phyloP scores from a whole-genome alignment of 2,113 vertebrate species.

The Salminus brasiliensis region DNA sequence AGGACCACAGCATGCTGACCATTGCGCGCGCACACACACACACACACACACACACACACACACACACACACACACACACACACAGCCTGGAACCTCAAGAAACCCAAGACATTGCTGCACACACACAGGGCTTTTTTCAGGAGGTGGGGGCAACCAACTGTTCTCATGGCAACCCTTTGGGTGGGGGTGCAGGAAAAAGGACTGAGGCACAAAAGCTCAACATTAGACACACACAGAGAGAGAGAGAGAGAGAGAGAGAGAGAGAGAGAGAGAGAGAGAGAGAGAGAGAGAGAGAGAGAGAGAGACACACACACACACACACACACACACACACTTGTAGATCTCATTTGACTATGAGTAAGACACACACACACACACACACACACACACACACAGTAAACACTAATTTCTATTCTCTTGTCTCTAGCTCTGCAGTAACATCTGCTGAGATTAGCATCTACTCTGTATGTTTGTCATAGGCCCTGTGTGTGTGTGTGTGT shows the following conservation, averaged over 20 bases:
- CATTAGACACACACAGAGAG: not conserved
- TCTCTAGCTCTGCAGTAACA: constrained; percentile 24
- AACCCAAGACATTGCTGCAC: not conserved
- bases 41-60: constrained; percentile 17
- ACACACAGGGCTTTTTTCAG: not conserved
- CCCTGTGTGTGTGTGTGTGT: constrained; percentile 35
- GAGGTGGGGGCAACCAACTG: constrained; percentile 21
- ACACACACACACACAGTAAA: constrained; percentile 17
- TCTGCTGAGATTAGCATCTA: constrained; percentile 5
- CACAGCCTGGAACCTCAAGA: not conserved
- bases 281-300: too few species aligned
- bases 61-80: not conserved
- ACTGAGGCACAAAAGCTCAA: constrained; percentile 20
- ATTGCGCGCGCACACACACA: not conserved
- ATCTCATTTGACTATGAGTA: too few species aligned
- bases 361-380: not conserved
- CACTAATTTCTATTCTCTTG: constrained; percentile 4
- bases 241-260: not conserved
- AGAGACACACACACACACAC: too few species aligned
- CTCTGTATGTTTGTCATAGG: too few species aligned
- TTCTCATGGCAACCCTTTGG: constrained; percentile 38
- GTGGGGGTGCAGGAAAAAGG: not conserved
- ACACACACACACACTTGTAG: too few species aligned
- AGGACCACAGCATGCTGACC: constrained; percentile 31
- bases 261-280: not conserved